Evolutionary conservation across 2,888 invertebrate genomes (phyloP), one percentile per base, ranked within the genome.

Genomic region (Zhuqinia jingwanae): DNA sequence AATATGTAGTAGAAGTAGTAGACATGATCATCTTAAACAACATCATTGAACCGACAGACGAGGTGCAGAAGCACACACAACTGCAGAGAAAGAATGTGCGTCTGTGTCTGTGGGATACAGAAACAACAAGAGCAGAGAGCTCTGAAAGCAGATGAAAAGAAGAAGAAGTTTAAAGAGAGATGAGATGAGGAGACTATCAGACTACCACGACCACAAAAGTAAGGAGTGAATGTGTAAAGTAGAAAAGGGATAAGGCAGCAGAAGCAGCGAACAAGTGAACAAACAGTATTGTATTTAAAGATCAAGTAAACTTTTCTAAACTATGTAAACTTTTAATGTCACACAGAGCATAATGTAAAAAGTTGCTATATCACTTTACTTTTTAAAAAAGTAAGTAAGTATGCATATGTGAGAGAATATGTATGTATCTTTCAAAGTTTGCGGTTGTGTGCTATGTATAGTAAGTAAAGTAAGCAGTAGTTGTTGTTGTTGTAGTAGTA

Each of bases 361-460:
- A 68, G 68, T 68, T 68, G 36, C 45, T 68, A 17, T 58, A 58
- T 58, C 58, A 5, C 25, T 25, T 58, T 11, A 11, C 25, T 22
- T 58, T 5, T 10, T 13, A 5, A 11, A 56, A n/a, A 17, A 17
- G 53, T 53, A n/a, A 50, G 75, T 75, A 6, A 27, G 1, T 56
- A 56, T 63, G 63, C 36, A 30, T 63, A 11, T 22, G 6, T 53
- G 11, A 10, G 15, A 63, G 36, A 36, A 63, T 63, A 17, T 27
- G 65, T 79, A 36, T 50, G 20, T 65, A 80, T 80, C 58, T 80
- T 70, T 70, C 68, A 70, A 80, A 80, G 42, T 70, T 56, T 36
- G 36, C 36, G 25, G 56, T 56, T 63, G n/a, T 25, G 15, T 36
- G 5, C 8, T 6, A 36, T 6, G 36, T n/a, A n/a, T n/a, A n/a